Evolutionary conservation across 2,113 vertebrate species (phyloP), one percentile per base, ranked within the genome.

Genomic region (Python bivittatus): DNA sequence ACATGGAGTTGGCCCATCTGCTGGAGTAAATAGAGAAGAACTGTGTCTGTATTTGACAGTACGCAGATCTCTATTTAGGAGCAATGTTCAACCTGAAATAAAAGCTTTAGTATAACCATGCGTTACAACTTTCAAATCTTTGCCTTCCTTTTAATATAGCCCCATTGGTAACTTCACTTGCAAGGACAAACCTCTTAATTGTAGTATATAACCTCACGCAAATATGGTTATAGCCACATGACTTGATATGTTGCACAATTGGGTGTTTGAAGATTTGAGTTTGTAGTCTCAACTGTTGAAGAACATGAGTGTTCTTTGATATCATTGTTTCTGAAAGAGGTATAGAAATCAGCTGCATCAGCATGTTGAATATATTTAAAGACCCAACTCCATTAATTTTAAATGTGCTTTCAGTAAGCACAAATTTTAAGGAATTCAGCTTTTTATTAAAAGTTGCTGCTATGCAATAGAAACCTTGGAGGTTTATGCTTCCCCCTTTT

Each of bases 261-360:
- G 52, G 60, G 44, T 44, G 48, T 56, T 90, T 56, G 61, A 68
- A 53, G 15, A 15, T 20, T 7, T 54, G 20, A 72, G 79, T 89
- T 92, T 42, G 29, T 93, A n/a, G 44, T 85, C 44, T 91, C 86
- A 85, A 44, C 57, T 1, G 85, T 23, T 42, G 54, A 92, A 89
- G 93, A 68, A 86, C n/a, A 42, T 88, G 13, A 68, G 1, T 38
- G 53, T 58, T 90, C 72, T 52, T 90, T 90, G 54, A n/a, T 79
- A 57, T 33, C 84, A 84, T 60, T 64, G 54, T 79, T 27, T 84
- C 89, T 90, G 17, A 92, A 93, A 52, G 17, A 88, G 60, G 23
- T 25, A 33, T 44, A 23, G 79, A 93, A 93, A 79, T n/a, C 1
- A 89, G 27, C 42, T 48, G 3, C 53, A 0, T 0, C 25, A 44